Evolutionary conservation across 2,113 vertebrate species (phyloP).

Genomic region (Coracopsis vasa): DNA sequence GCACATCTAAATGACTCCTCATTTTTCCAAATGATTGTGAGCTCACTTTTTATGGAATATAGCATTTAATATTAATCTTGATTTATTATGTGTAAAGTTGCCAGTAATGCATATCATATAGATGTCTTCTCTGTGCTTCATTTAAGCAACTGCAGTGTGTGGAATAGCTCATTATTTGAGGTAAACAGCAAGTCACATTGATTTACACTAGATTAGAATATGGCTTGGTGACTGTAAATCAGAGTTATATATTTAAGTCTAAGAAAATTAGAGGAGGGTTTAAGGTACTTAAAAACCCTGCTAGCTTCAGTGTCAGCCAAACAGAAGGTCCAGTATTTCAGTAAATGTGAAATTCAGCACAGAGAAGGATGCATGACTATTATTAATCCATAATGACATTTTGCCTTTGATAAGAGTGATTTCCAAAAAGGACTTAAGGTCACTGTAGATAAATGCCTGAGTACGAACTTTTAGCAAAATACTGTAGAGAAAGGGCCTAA

Average conservation of each 20-base stretch:
- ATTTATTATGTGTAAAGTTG: neutral
- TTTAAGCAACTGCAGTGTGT: neutral
- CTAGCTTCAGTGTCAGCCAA: neutral
- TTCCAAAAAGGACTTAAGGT: neutral
- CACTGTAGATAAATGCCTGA: neutral
- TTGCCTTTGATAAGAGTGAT: neutral
- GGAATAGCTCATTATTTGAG: neutral
- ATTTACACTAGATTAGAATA: neutral
- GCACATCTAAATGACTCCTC: neutral
- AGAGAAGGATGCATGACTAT: neutral
- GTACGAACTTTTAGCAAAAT: neutral
- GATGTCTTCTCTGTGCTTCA: neutral
- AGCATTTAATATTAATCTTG: slow-evolving; percentile 1
- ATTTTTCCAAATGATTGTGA: neutral
- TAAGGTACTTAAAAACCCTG: neutral
- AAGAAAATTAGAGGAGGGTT: neutral
- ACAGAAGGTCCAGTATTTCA: neutral
- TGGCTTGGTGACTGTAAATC: neutral
- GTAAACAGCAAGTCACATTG: slow-evolving; percentile 15
- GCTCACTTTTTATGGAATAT: neutral
- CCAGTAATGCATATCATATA: neutral
- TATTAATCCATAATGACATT: neutral
- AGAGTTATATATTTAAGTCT: neutral
- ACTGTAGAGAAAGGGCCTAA: neutral
- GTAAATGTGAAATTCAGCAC: neutral